Evolutionary conservation across 2,888 invertebrate species (phyloP).

Genomic region (Agriopis leucophaearia): DNA sequence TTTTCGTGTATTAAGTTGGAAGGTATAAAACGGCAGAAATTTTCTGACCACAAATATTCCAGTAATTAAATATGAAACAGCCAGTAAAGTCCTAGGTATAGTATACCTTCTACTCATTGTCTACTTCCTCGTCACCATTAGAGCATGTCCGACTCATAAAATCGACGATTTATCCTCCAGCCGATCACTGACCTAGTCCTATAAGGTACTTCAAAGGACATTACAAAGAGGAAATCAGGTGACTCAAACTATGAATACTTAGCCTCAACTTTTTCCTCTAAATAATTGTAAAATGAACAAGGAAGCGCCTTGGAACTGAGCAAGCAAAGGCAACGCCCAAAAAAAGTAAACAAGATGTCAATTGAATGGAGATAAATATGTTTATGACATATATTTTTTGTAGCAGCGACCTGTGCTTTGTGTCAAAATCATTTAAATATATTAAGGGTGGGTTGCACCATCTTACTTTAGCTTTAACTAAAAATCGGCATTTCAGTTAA

Average conservation of each 20-base stretch:
- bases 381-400: conserved; percentile 34
- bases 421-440: not conserved
- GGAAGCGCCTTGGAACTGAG: conserved; percentile 41
- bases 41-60: not conserved
- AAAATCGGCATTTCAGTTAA: too few relatives aligned
- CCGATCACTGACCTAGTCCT: conserved; percentile 41
- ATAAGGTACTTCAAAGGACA: conserved; percentile 38
- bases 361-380: conserved; percentile 37
- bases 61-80: not conserved
- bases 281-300: conserved; percentile 40
- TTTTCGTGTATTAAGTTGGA: not conserved
- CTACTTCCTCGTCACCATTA: conserved; percentile 17
- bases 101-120: not conserved
- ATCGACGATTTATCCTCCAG: conserved; percentile 28
- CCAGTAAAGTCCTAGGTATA: not conserved
- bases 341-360: conserved; percentile 46
- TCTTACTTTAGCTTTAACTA: too few relatives aligned
- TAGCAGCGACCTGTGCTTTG: conserved; percentile 1
- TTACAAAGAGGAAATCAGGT: conserved; percentile 35
- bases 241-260: conserved; percentile 41
- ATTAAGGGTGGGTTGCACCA: too few relatives aligned
- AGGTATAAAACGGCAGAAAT: not conserved
- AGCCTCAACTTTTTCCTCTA: conserved; percentile 45
- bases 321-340: conserved; percentile 30
- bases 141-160: conserved; percentile 1